Evolutionary conservation across 2,113 vertebrate species (phyloP).

Genomic region (Pagrus major): DNA sequence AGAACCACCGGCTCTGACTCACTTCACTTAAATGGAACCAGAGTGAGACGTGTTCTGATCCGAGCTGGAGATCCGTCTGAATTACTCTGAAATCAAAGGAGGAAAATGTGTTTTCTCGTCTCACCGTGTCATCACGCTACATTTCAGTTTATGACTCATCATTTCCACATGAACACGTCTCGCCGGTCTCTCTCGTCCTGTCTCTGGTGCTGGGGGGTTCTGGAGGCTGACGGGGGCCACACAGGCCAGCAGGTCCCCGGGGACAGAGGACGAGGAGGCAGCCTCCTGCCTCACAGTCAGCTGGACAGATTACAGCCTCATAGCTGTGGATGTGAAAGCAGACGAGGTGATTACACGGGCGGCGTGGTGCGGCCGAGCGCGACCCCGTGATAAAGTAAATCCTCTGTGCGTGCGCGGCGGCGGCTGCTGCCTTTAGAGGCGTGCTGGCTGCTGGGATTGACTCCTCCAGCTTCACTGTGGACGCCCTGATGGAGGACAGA

Average conservation of each 20-base stretch:
- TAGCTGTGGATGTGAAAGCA: conserved; percentile 66
- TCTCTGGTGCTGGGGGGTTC: background rate
- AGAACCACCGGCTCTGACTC: too few relatives aligned
- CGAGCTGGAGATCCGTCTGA: too few relatives aligned
- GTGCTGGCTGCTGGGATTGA: conserved; percentile 68
- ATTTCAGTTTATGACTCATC: background rate
- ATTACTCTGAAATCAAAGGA: too few relatives aligned
- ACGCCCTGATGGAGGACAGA: background rate
- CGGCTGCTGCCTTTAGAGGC: conserved; percentile 61
- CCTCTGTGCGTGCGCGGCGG: conserved; percentile 48
- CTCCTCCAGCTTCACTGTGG: conserved; percentile 41
- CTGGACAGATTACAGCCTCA: conserved; percentile 60
- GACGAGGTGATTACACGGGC: conserved; percentile 67
- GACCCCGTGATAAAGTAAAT: conserved; percentile 71
- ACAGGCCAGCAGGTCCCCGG: background rate
- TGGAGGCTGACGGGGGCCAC: background rate
- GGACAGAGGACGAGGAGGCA: background rate
- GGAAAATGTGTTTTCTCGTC: too few relatives aligned
- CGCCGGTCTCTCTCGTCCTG: background rate
- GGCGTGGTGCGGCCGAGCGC: conserved; percentile 42
- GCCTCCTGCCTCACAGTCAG: background rate
- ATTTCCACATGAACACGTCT: background rate
- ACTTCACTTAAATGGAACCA: too few relatives aligned
- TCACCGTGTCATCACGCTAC: too few relatives aligned
- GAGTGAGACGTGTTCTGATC: too few relatives aligned